These are phyloP conservation scores for Agrilus cyanescens DNA, from an alignment of 2,888 invertebrate genomes.

Conservation along the genomic window DNA sequence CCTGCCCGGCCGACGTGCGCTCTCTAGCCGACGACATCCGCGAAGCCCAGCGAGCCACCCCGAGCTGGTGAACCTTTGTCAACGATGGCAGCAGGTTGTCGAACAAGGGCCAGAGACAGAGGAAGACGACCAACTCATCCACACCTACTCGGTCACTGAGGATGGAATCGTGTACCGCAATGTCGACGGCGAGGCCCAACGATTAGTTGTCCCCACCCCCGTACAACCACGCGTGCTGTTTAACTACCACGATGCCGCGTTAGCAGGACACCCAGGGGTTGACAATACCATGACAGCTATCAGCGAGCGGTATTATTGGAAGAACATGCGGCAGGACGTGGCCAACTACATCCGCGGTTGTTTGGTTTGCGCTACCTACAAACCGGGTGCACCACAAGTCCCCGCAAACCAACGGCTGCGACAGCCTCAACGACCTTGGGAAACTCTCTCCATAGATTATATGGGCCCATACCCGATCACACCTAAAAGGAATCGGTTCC, in stretches of 20 bases:
- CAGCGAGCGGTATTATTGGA: conserved; percentile 10
- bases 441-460: conserved; percentile 7
- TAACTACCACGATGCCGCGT: conserved; percentile 6
- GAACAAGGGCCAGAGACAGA: too few species aligned
- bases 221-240: background rate
- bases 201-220: background rate
- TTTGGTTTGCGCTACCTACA: conserved; percentile 5
- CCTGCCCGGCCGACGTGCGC: too few species aligned
- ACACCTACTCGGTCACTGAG: background rate
- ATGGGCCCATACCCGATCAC: conserved; percentile 9
- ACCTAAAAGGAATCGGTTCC: conserved; percentile 5
- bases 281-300: conserved; percentile 14
- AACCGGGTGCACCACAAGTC: conserved; percentile 5
- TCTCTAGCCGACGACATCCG: too few species aligned
- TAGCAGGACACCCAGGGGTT: conserved; percentile 15
- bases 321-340: background rate
- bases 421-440: conserved; percentile 8
- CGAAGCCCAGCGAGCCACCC: too few species aligned
- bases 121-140: too few species aligned
- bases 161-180: background rate
- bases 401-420: conserved; percentile 1
- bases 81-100: too few species aligned
- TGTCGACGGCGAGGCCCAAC: background rate
- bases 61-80: too few species aligned
- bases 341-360: background rate